These are phyloP conservation scores for Engystomops pustulosus DNA, from an alignment of 2,113 vertebrate genomes.

Conservation along the genomic window DNA sequence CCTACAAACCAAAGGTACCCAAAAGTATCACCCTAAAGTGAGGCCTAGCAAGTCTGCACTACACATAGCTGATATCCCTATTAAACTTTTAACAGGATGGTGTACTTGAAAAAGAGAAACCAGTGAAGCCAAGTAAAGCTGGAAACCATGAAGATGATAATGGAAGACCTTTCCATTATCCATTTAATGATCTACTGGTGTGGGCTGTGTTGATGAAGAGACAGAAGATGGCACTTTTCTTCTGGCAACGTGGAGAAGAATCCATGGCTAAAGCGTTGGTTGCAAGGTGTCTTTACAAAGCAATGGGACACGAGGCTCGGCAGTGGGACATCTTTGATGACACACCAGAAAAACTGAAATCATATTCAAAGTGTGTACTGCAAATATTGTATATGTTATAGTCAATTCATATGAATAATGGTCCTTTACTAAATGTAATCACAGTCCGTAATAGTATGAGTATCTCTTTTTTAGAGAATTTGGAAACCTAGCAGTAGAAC, in stretches of 20 bases:
- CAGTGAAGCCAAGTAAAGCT: slow-evolving; percentile 90
- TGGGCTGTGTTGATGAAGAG: slow-evolving; percentile 98
- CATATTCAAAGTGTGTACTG: slow-evolving; percentile 87
- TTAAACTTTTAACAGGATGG: not conserved
- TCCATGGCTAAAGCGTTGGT: slow-evolving; percentile 98
- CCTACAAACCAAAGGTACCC: slow-evolving; percentile 94
- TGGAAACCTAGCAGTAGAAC: slow-evolving; percentile 91
- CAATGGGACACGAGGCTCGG: slow-evolving; percentile 94
- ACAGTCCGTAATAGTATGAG: not conserved
- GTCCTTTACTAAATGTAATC: not conserved
- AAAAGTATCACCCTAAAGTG: not conserved
- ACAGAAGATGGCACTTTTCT: slow-evolving; percentile 96
- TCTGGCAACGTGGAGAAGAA: slow-evolving; percentile 98
- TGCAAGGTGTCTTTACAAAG: slow-evolving; percentile 92
- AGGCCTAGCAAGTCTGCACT: not conserved
- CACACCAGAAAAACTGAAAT: slow-evolving; percentile 92
- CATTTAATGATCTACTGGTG: slow-evolving; percentile 94
- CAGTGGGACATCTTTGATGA: slow-evolving; percentile 97
- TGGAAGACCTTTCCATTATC: slow-evolving; percentile 90
- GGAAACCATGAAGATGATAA: slow-evolving; percentile 96
- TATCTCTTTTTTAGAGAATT: slow-evolving; percentile 81
- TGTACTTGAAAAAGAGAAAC: slow-evolving; percentile 80
- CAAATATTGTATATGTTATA: not conserved
- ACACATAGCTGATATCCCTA: not conserved
- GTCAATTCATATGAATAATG: not conserved